Percentiles rank a stretch among this genome's conserved stretches.
These are phyloP conservation scores for Epirrita christyi DNA, from an alignment of 2,888 invertebrate genomes.

Conservation along the genomic window DNA sequence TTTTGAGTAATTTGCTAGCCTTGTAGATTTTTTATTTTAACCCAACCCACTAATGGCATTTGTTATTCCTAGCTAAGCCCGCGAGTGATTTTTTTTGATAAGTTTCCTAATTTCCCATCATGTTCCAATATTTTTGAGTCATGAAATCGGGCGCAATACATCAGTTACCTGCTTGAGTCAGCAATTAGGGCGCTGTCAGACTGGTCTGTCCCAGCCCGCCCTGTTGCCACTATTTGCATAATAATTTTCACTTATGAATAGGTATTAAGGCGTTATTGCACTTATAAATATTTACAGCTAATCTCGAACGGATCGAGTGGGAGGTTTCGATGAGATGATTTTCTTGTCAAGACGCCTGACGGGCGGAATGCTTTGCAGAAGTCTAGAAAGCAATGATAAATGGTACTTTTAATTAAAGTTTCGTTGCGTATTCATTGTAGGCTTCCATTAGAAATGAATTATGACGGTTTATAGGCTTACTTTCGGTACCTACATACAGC, in stretches of 20 bases:
- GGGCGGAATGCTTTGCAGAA: conserved; percentile 58
- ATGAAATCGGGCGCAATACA: conserved; percentile 27
- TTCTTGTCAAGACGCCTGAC: conserved; percentile 71
- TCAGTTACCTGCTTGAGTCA: conserved; percentile 38
- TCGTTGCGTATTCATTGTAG: conserved; percentile 49
- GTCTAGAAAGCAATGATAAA: conserved; percentile 65
- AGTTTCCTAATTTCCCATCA: too few species aligned
- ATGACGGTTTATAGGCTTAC: conserved; percentile 12
- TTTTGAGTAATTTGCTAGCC: too few species aligned
- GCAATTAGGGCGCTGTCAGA: conserved; percentile 69
- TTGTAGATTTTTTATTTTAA: too few species aligned
- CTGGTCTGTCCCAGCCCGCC: conserved; percentile 66
- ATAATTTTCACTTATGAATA: conserved; percentile 85
- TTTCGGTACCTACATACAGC: background rate
- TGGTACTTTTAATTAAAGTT: conserved; percentile 68
- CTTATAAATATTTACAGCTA: conserved; percentile 81
- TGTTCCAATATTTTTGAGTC: conserved; percentile 1
- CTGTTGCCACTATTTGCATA: conserved; percentile 80
- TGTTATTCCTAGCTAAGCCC: too few species aligned
- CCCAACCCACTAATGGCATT: too few species aligned
- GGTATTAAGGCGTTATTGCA: conserved; percentile 79
- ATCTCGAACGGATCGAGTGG: conserved; percentile 58
- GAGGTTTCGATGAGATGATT: conserved; percentile 62
- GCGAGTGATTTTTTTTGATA: too few species aligned
- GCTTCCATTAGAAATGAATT: conserved; percentile 44